Evolutionary conservation across 2,888 invertebrate species (phyloP), one percentile per base, ranked within the genome.

Genomic region (Tigriopus californicus): DNA sequence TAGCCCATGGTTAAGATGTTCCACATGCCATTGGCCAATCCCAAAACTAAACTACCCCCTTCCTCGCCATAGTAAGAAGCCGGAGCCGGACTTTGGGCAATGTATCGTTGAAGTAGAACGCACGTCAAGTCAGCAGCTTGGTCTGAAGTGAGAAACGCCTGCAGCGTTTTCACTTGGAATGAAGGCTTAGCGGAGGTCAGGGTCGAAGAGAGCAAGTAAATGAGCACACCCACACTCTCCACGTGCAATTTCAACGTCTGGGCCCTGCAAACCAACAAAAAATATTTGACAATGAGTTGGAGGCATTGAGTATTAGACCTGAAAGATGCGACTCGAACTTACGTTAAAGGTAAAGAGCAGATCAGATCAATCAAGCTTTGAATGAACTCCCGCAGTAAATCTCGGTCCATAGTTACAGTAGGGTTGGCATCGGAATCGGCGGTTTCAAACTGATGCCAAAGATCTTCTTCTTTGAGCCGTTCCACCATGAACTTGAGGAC

Each of bases 401-500:
- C 20, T 20, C 13, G 22, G 24, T 15, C 52, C 24, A 13, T n/a
- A 10, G 15, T 22, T 1, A 13, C 24, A 8, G 33, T 33, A 33
- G 33, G 33, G 33, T 33, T 33, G 33, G 33, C 3, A 33, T 33
- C 33, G 52, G 52, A 18, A 12, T 60, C 48, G 59, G 47, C 18
- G 10, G 47, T 24, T n/a, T 51, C 85, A 64, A 91, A 79, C 68
- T 92, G 88, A 64, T 84, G 79, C 58, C 88, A 76, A 64, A 95
- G 75, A 64, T 89, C 85, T 64, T 85, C 85, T 70, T 95, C 94
- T 0, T 85, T 84, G 13, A 91, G 80, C 65, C 85, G 85, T 71
- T 95, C 91, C 13, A 90, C 83, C 46, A 95, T 76, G 69, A 89
- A 94, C 70, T 94, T 94, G 61, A 79, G 64, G 79, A 85, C 66